Conservation (phyloP, 2,888 invertebrate genomes). For the Tenthredo notha region DNA sequence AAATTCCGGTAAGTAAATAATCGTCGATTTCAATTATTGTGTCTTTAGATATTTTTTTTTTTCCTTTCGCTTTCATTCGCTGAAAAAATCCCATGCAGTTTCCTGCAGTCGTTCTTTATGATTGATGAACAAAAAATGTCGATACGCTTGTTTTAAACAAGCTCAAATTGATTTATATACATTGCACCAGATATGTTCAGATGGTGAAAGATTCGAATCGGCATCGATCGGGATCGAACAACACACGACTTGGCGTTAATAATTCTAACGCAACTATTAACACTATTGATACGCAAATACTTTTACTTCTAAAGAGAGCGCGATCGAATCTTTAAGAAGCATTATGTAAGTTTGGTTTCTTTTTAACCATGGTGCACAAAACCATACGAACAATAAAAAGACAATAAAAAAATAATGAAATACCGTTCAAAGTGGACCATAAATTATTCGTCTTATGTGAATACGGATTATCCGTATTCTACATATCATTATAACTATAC, state of each 20-base stretch:
- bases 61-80: neutral
- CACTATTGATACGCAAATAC: slow-evolving; percentile 18
- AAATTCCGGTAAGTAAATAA: slow-evolving; percentile 45
- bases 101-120: neutral
- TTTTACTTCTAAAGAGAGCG: slow-evolving; percentile 19
- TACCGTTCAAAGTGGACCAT: neutral
- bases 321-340: slow-evolving; percentile 7
- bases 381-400: neutral
- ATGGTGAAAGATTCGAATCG: slow-evolving; percentile 12
- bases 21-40: neutral
- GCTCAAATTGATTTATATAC: neutral
- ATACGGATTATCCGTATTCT: neutral
- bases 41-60: neutral
- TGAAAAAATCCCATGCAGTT: neutral
- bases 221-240: neutral
- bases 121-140: neutral
- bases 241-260: neutral
- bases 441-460: neutral
- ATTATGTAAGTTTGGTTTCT: slow-evolving; percentile 21
- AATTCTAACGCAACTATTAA: neutral
- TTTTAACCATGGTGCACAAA: neutral
- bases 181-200: slow-evolving; percentile 22
- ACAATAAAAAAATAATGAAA: neutral
- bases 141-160: neutral
- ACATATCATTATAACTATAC: neutral